A percentile compares a stretch with the other conserved stretches of the same genome.
phyloP scores from a whole-genome alignment of 2,888 invertebrate genomes.

The Eristalis arbustorum region DNA sequence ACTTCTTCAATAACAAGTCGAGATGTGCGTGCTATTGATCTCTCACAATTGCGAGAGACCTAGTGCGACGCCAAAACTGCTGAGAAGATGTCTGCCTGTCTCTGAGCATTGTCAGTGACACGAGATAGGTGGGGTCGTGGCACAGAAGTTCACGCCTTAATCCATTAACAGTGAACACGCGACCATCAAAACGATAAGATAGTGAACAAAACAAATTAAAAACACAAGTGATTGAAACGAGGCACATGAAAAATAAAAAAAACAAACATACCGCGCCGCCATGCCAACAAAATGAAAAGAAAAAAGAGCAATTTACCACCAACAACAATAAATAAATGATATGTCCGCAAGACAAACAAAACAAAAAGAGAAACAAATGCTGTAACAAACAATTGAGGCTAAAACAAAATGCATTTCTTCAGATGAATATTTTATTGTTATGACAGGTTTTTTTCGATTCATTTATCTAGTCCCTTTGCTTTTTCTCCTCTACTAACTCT shows the following conservation, averaged over 20 bases:
- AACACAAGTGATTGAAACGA: not conserved
- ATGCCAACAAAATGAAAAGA: conserved; percentile 41
- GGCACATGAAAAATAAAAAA: conserved; percentile 14
- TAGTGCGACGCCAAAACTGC: too few species aligned
- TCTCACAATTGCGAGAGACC: not conserved
- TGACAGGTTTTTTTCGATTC: conserved; percentile 58
- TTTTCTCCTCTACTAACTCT: not conserved
- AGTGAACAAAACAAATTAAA: not conserved
- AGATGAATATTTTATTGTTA: conserved; percentile 55
- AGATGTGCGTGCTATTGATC: too few species aligned
- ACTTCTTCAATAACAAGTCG: not conserved
- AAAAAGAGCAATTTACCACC: conserved; percentile 24
- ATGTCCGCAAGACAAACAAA: not conserved
- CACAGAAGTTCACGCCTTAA: too few species aligned
- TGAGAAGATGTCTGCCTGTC: too few species aligned
- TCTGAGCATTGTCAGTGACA: too few species aligned
- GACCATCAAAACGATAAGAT: too few species aligned
- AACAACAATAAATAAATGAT: conserved; percentile 5
- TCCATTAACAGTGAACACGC: too few species aligned
- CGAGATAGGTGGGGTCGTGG: too few species aligned
- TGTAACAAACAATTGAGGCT: conserved; percentile 17
- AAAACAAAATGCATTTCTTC: conserved; percentile 58
- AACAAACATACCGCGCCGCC: conserved; percentile 26
- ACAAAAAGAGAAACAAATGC: not conserved
- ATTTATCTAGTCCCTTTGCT: conserved; percentile 41